Conservation (phyloP, 2,888 invertebrate genomes). For the Caradrina kadenii region DNA sequence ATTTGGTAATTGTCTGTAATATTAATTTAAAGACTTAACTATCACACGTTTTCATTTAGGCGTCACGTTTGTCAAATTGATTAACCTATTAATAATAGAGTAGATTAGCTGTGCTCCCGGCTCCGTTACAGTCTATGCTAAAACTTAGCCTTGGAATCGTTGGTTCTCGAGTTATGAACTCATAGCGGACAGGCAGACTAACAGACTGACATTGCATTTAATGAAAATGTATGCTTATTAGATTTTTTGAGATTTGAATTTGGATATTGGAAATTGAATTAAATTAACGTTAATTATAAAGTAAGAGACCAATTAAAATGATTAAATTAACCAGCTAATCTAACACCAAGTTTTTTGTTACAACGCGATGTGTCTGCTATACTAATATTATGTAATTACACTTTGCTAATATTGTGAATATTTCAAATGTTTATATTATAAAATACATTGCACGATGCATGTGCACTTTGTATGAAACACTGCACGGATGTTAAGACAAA, state of each 20-base stretch:
- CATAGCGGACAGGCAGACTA: not conserved
- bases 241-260: not conserved
- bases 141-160: not conserved
- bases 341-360: not conserved
- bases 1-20: not conserved
- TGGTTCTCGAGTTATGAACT: not conserved
- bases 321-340: not conserved
- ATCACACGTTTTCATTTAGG: slow-evolving; percentile 1
- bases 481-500: slow-evolving; percentile 26
- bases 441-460: slow-evolving; percentile 31
- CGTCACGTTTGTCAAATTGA: not conserved
- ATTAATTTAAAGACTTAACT: not conserved
- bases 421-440: not conserved
- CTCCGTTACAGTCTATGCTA: not conserved
- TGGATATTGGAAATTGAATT: not conserved
- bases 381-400: not conserved
- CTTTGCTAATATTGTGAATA: not conserved
- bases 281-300: not conserved
- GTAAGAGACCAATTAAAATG: not conserved
- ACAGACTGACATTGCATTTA: not conserved
- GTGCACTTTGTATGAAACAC: slow-evolving; percentile 22
- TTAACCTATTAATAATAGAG: not conserved
- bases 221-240: not conserved
- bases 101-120: not conserved
- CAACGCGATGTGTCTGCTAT: not conserved